These are phyloP conservation scores for Sardinella longiceps DNA, from an alignment of 2,797 vertebrate genomes.

Conservation along the genomic window DNA sequence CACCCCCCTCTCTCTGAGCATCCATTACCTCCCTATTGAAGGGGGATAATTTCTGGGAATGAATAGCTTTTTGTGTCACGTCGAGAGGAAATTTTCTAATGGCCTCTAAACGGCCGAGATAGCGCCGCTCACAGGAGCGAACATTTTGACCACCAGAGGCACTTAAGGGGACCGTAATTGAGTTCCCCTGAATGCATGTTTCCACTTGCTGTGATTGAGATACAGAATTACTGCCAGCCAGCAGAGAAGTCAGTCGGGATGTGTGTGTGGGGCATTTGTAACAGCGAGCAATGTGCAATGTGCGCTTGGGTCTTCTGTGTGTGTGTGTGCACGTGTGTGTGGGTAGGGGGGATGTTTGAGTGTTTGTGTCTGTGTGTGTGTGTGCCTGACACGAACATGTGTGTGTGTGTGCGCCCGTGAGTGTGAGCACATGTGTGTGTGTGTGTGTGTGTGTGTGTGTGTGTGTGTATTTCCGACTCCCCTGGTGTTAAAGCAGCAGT, in stretches of 20 bases:
- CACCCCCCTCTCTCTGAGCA: too few species aligned
- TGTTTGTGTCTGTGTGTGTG: neutral
- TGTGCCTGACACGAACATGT: too few species aligned
- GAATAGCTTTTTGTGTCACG: conserved; percentile 27
- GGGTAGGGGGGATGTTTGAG: too few species aligned
- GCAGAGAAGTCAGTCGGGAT: neutral
- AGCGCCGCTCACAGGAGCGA: neutral
- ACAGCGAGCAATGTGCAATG: neutral
- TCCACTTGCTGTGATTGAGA: neutral
- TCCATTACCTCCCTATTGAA: neutral
- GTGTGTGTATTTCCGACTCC: neutral
- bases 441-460: neutral
- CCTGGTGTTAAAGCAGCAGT: neutral
- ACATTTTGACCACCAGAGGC: neutral
- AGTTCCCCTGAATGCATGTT: neutral
- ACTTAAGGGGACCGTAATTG: conserved; percentile 12
- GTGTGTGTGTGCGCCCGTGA: neutral
- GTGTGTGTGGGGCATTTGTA: neutral
- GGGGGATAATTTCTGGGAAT: conserved; percentile 21
- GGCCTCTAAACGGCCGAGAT: neutral
- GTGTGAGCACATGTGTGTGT: neutral
- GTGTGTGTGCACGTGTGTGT: neutral
- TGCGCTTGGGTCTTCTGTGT: neutral
- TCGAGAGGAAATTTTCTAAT: conserved; percentile 26
- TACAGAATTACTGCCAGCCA: neutral